These are phyloP conservation scores for Diploptera punctata DNA, from an alignment of 2,888 invertebrate genomes.

Conservation along the genomic window DNA sequence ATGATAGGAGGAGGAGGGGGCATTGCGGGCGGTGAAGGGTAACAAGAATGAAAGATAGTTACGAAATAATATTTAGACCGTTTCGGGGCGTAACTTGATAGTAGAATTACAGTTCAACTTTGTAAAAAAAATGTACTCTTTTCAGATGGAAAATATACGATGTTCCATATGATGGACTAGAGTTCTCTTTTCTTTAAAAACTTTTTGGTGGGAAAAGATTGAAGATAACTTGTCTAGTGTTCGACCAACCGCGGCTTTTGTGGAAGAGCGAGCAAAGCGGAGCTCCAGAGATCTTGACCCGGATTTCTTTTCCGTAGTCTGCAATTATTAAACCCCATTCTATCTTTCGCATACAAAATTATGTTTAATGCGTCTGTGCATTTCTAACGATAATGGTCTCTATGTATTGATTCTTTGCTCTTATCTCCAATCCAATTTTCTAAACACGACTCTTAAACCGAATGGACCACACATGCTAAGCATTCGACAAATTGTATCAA, in stretches of 20 bases:
- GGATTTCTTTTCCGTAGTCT: conserved; percentile 8
- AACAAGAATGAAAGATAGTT: conserved; percentile 13
- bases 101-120: conserved; percentile 23
- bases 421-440: too few relatives aligned
- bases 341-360: conserved; percentile 10
- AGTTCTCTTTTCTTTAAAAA: conserved; percentile 17
- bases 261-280: too few relatives aligned
- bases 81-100: conserved; percentile 23
- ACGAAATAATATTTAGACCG: conserved; percentile 28
- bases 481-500: too few relatives aligned
- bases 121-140: too few relatives aligned
- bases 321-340: conserved; percentile 3
- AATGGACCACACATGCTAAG: neutral
- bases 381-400: neutral
- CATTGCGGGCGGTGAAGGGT: conserved; percentile 22
- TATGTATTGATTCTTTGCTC: too few relatives aligned
- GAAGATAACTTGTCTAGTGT: conserved; percentile 17
- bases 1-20: neutral
- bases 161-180: conserved; percentile 21
- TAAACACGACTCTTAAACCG: neutral
- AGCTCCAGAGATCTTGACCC: conserved; percentile 25
- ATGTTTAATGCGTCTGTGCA: neutral
- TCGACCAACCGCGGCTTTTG: conserved; percentile 10
- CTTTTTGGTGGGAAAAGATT: conserved; percentile 30
- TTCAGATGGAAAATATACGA: too few relatives aligned